These are phyloP conservation scores for Eumeta japonica DNA, from an alignment of 1,140 invertebrate species.

Conservation along the genomic window DNA sequence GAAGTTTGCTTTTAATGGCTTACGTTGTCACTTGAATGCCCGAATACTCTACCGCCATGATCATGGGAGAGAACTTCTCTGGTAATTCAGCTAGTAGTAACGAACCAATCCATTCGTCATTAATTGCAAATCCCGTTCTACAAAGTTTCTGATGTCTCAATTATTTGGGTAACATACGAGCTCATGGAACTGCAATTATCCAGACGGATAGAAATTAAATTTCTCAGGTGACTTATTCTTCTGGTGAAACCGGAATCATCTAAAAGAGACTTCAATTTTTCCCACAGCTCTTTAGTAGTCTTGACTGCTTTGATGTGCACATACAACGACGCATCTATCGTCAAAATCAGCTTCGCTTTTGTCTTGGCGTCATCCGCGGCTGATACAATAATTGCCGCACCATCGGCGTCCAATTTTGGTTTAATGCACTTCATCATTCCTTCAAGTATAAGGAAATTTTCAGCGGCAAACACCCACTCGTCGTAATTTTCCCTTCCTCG, in stretches of 20 bases:
- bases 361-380: constrained; percentile 12
- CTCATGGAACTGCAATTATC: constrained; percentile 15
- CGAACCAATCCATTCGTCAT: constrained; percentile 24
- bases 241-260: constrained; percentile 15
- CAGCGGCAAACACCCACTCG: constrained; percentile 24
- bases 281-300: constrained; percentile 21
- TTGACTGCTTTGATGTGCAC: constrained; percentile 18
- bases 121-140: constrained; percentile 18
- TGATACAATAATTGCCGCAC: no score
- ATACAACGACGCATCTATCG: constrained; percentile 10
- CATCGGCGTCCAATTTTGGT: constrained; percentile 1
- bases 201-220: constrained; percentile 15
- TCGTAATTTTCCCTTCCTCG: constrained; percentile 23
- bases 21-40: constrained; percentile 18
- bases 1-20: constrained; percentile 18
- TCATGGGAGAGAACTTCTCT: no score
- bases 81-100: constrained; percentile 27
- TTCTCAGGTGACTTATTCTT: constrained; percentile 13
- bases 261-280: constrained; percentile 20
- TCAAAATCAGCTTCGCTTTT: constrained; percentile 17
- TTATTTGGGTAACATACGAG: constrained; percentile 19
- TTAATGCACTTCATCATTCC: constrained; percentile 18
- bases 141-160: constrained; percentile 13
- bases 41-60: constrained; percentile 37
- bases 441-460: constrained; percentile 24